A percentile compares a stretch with the other conserved stretches of the same genome.
Evolutionary conservation across 1,140 invertebrate species (phyloP).

Genomic region (Melipona quadrifasciata): DNA sequence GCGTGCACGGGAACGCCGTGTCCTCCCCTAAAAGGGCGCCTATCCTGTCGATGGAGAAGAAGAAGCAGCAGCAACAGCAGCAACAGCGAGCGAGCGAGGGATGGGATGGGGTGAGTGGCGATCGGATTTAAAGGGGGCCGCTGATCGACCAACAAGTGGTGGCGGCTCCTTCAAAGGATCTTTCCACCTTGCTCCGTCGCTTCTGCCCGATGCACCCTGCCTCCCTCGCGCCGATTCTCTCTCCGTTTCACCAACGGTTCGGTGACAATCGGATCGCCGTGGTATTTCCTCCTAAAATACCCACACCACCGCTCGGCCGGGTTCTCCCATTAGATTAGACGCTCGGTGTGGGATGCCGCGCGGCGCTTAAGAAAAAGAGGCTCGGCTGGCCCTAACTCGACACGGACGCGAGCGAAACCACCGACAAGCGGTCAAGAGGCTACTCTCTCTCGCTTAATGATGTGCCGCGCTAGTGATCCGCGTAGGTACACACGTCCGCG

Average conservation of each 20-base stretch:
- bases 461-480: conserved; percentile 74
- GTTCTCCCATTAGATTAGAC: conserved; percentile 78
- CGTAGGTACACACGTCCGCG: conserved; percentile 52
- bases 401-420: conserved; percentile 45
- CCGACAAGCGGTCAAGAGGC: conserved; percentile 34
- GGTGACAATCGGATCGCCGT: conserved; percentile 59
- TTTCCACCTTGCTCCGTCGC: conserved; percentile 66
- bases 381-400: conserved; percentile 45
- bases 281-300: conserved; percentile 74
- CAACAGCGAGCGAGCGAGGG: conserved; percentile 15
- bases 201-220: conserved; percentile 21
- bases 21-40: conserved; percentile 76
- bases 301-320: conserved; percentile 58
- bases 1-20: conserved; percentile 73
- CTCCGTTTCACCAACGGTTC: background rate
- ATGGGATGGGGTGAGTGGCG: conserved; percentile 70
- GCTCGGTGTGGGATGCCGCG: conserved; percentile 62
- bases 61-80: conserved; percentile 45
- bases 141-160: conserved; percentile 80
- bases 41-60: conserved; percentile 68
- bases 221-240: background rate
- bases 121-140: conserved; percentile 81
- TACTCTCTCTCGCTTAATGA: conserved; percentile 78
- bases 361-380: conserved; percentile 67
- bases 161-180: conserved; percentile 80